Evolutionary conservation across 2,888 invertebrate species (phyloP).

Genomic region (Druceiella hillmani): DNA sequence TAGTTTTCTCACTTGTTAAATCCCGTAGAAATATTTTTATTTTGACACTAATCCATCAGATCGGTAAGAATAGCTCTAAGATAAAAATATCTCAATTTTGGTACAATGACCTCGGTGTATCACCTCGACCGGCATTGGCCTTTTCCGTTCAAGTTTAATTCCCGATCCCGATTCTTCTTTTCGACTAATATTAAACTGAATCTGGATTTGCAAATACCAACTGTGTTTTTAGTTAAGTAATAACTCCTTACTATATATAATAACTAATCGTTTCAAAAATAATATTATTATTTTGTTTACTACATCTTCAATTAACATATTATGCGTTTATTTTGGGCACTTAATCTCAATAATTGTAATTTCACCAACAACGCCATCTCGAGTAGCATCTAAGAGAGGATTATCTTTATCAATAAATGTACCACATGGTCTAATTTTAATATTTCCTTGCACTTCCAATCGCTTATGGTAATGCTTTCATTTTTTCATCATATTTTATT

Average conservation of each 20-base stretch:
- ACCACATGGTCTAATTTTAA: slow-evolving; percentile 14
- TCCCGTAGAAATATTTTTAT: neutral
- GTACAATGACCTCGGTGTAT: slow-evolving; percentile 3
- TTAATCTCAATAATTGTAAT: slow-evolving; percentile 13
- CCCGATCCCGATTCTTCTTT: slow-evolving; percentile 7
- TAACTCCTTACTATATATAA: neutral
- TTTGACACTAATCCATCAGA: slow-evolving; percentile 2
- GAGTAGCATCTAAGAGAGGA: slow-evolving; percentile 14
- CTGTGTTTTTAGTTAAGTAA: slow-evolving; percentile 4
- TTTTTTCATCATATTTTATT: slow-evolving; percentile 5
- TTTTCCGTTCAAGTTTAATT: slow-evolving; percentile 5
- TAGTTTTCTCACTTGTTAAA: neutral
- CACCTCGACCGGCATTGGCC: slow-evolving; percentile 6
- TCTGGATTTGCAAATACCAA: slow-evolving; percentile 10
- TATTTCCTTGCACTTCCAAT: slow-evolving; percentile 1
- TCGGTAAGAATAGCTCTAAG: neutral
- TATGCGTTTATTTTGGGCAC: slow-evolving; percentile 13
- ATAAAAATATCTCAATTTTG: neutral
- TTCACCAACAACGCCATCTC: slow-evolving; percentile 14
- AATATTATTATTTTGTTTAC: too few relatives aligned
- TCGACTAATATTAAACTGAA: slow-evolving; percentile 5
- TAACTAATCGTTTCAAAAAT: neutral
- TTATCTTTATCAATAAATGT: slow-evolving; percentile 11
- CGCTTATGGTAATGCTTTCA: slow-evolving; percentile 3
- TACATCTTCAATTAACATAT: slow-evolving; percentile 10